phyloP scores from a whole-genome alignment of 2,888 invertebrate genomes.

The Drosophila acutilabella region DNA sequence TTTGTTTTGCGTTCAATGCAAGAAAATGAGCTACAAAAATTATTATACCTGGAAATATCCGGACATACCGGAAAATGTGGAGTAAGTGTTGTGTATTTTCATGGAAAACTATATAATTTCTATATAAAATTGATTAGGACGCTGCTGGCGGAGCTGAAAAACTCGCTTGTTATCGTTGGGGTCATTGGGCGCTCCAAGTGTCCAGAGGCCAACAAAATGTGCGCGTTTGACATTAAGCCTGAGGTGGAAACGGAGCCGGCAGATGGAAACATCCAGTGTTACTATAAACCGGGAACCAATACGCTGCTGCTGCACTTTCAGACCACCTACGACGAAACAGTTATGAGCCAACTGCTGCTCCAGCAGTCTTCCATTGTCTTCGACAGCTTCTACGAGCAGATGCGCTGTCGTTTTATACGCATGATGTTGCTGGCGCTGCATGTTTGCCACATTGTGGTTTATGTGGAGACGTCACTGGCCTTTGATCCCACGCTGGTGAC shows the following conservation, averaged over 20 bases:
- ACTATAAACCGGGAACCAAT: slow-evolving; percentile 86
- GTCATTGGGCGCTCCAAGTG: slow-evolving; percentile 84
- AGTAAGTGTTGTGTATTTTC: slow-evolving; percentile 53
- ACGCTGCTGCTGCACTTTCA: slow-evolving; percentile 87
- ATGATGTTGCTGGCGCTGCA: slow-evolving; percentile 91
- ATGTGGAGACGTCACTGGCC: slow-evolving; percentile 85
- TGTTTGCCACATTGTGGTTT: slow-evolving; percentile 91
- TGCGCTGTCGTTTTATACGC: slow-evolving; percentile 86
- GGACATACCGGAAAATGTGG: slow-evolving; percentile 68
- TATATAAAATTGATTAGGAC: slow-evolving; percentile 19
- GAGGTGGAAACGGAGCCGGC: slow-evolving; percentile 11
- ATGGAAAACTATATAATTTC: neutral
- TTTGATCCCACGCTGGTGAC: slow-evolving; percentile 94
- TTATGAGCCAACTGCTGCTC: slow-evolving; percentile 73
- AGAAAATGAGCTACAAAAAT: slow-evolving; percentile 55
- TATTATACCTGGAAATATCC: slow-evolving; percentile 78
- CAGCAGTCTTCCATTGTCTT: slow-evolving; percentile 65
- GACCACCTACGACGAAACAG: slow-evolving; percentile 81
- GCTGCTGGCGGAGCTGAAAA: slow-evolving; percentile 39
- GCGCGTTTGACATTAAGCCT: slow-evolving; percentile 74
- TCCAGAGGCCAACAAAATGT: slow-evolving; percentile 84
- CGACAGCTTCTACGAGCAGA: slow-evolving; percentile 79
- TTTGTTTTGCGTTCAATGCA: slow-evolving; percentile 14
- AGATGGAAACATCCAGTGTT: slow-evolving; percentile 87
- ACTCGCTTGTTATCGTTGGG: slow-evolving; percentile 81